A percentile compares a stretch with the other conserved stretches of the same genome.
These are phyloP conservation scores for Natator depressus DNA, from an alignment of 2,113 vertebrate genomes.

Conservation along the genomic window DNA sequence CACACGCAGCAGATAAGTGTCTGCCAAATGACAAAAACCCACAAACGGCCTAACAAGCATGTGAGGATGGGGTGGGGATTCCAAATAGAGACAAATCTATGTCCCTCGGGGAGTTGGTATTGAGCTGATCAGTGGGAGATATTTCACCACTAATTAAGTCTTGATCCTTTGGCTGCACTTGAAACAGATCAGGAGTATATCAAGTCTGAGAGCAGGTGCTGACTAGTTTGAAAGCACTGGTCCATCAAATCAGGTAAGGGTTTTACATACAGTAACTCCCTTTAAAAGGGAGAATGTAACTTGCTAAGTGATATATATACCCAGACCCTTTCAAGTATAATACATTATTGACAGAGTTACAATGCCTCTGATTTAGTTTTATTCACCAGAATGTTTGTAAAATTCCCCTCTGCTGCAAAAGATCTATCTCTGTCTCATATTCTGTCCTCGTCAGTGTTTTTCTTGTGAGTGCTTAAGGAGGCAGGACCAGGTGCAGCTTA, in stretches of 20 bases:
- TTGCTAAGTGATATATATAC: conserved; percentile 41
- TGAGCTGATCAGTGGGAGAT: conserved; percentile 70
- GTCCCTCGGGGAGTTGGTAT: conserved; percentile 77
- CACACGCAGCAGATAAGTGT: neutral
- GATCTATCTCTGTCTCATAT: conserved; percentile 23
- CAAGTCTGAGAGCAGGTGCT: conserved; percentile 81
- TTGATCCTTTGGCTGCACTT: conserved; percentile 85
- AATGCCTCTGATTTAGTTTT: conserved; percentile 35
- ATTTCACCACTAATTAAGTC: conserved; percentile 83
- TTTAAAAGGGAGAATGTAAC: conserved; percentile 39
- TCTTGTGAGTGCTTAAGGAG: neutral
- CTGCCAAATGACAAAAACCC: conserved; percentile 68
- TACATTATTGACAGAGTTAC: conserved; percentile 49
- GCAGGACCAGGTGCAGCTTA: conserved; percentile 27
- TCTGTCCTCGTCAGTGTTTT: neutral
- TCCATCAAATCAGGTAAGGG: conserved; percentile 72
- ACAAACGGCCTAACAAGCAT: conserved; percentile 58
- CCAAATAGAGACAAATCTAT: conserved; percentile 79
- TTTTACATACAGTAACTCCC: conserved; percentile 54
- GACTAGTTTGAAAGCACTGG: conserved; percentile 77
- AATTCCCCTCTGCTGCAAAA: conserved; percentile 37
- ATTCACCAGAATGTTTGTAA: neutral
- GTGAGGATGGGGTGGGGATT: conserved; percentile 71
- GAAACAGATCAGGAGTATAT: conserved; percentile 77
- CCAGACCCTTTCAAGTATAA: conserved; percentile 55